A percentile compares a stretch with the other conserved stretches of the same genome.
These are phyloP conservation scores for Lydus trimaculatus DNA, from an alignment of 2,888 invertebrate species.

Conservation along the genomic window DNA sequence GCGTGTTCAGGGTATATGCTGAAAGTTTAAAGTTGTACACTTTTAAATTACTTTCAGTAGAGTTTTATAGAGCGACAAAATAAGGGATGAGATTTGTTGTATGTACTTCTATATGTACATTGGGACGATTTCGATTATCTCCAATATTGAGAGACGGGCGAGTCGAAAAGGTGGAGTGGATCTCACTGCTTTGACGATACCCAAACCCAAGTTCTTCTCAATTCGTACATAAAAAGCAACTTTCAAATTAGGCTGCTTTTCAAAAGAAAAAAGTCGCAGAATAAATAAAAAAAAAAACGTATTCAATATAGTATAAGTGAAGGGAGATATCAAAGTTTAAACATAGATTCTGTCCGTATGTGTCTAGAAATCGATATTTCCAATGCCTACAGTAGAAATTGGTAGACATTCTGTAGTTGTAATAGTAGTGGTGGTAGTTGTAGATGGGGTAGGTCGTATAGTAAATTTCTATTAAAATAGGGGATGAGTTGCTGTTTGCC, in stretches of 20 bases:
- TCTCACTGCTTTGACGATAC: background rate
- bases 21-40: background rate
- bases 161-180: background rate
- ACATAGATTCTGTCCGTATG: background rate
- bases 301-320: background rate
- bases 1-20: too few relatives aligned
- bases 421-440: conserved; percentile 9
- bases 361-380: conserved; percentile 15
- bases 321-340: background rate
- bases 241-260: background rate
- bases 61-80: background rate
- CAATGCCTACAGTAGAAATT: conserved; percentile 17
- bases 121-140: conserved; percentile 4
- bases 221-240: background rate
- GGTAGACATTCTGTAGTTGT: conserved; percentile 14
- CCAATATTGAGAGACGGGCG: background rate
- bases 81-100: background rate
- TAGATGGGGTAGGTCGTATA: background rate
- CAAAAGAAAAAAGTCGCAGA: background rate
- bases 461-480: conserved; percentile 20
- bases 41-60: conserved; percentile 10
- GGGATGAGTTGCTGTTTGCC: conserved; percentile 25
- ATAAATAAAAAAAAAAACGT: background rate
- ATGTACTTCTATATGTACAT: too few relatives aligned
- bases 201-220: background rate